These are phyloP conservation scores for Hestina assimilis DNA, from an alignment of 1,140 invertebrate genomes.

Conservation along the genomic window DNA sequence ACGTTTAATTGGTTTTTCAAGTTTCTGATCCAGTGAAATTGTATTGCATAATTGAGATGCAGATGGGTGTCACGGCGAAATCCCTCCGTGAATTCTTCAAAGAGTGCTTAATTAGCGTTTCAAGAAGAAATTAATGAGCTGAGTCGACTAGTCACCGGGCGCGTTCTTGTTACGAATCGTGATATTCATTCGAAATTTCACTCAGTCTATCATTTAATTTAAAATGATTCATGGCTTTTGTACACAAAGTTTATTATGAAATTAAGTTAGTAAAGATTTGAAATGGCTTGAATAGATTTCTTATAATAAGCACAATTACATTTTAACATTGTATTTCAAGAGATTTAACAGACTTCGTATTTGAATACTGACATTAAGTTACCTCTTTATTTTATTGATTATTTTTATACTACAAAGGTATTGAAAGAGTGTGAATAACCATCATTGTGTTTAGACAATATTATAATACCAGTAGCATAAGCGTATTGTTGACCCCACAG, in stretches of 20 bases:
- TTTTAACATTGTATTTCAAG: too few relatives aligned
- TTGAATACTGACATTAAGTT: too few relatives aligned
- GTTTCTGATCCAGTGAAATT: constrained; percentile 40
- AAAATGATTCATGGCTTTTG: background rate
- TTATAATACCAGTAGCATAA: too few relatives aligned
- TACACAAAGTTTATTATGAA: background rate
- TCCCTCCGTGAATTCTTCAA: constrained; percentile 51
- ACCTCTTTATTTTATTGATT: too few relatives aligned
- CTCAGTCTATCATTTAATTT: constrained; percentile 11
- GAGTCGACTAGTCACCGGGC: constrained; percentile 37
- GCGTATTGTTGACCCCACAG: too few relatives aligned
- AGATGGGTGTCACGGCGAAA: constrained; percentile 42
- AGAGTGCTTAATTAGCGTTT: constrained; percentile 61
- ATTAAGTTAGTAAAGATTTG: background rate
- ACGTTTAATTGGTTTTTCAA: constrained; percentile 48
- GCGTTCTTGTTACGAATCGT: constrained; percentile 14
- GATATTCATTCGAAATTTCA: constrained; percentile 11
- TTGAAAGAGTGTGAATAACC: too few relatives aligned
- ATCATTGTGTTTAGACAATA: too few relatives aligned
- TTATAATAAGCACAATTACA: too few relatives aligned
- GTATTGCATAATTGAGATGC: constrained; percentile 57
- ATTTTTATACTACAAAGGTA: too few relatives aligned
- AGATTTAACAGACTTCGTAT: too few relatives aligned
- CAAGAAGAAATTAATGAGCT: constrained; percentile 61
- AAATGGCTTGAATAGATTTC: background rate